Evolutionary conservation across 2,888 invertebrate species (phyloP), one percentile per base, ranked within the genome.

Genomic region (Auanema freiburgensis): DNA sequence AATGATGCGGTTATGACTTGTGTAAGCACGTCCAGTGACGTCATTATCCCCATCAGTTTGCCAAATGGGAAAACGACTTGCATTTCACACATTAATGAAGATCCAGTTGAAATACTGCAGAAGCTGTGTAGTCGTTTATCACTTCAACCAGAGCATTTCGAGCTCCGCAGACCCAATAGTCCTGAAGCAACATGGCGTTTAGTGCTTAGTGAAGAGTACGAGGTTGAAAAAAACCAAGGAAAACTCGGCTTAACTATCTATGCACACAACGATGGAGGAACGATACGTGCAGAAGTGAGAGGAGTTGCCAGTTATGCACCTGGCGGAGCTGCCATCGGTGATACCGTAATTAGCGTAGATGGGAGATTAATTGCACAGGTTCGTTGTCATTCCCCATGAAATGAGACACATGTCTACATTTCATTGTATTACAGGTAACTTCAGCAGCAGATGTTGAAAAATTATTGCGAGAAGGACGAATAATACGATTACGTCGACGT

Each of bases 401-500:
- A 52, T 16, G 2, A 8, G 5, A 52, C n/a, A 16, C 52, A 21
- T 23, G 16, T 52, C 16, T 41, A 16, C 5, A 33, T 16, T 16
- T 6, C 33, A 40, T 33, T 24, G 24, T 16, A 5, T n/a, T 58
- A 42, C 18, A 64, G 59, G 67, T 71, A 2, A n/a, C 61, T 18
- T 67, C 64, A 21, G 73, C 76, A 4, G 67, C 70, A 0, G 76
- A 76, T 55, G 76, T 73, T 3, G 76, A 76, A 52, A 65, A 65
- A 44, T 52, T 76, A 42, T 46, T 76, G 21, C 41, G 76, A 53
- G 55, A 69, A 18, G 76, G 76, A 14, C 63, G 67, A 64, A 65
- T 71, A 21, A 71, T 76, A 25, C 65, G 70, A 49, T 49, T 76
- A 46, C 40, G 71, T 21, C 16, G 71, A 33, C 49, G 50, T n/a